Evolutionary conservation across 2,797 vertebrate species (phyloP).

Genomic region (Paramormyrops hopkinsi): DNA sequence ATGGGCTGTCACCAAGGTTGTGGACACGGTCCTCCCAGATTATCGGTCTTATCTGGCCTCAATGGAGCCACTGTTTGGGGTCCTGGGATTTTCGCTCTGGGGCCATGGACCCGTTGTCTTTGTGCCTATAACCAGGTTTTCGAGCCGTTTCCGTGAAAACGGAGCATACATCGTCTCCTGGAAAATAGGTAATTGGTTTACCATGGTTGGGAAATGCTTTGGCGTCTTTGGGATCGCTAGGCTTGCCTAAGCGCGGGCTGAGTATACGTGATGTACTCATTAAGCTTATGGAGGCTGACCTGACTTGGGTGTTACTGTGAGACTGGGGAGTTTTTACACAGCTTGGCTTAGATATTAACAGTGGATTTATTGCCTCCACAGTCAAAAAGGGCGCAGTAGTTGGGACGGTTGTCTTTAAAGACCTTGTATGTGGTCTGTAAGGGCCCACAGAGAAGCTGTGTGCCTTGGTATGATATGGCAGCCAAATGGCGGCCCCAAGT

Average conservation of each 20-base stretch:
- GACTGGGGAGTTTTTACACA: neutral
- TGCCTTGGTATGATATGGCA: too few species aligned
- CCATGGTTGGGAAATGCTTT: neutral
- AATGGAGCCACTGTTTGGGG: slow-evolving; percentile 15
- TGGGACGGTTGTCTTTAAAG: neutral
- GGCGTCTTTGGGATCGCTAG: neutral
- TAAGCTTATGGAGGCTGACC: neutral
- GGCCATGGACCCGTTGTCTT: neutral
- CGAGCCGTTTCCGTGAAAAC: neutral
- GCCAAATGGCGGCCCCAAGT: neutral
- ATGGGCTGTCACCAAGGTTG: slow-evolving; percentile 7
- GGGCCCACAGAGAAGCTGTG: too few species aligned
- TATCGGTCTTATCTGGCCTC: neutral
- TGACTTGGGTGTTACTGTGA: neutral
- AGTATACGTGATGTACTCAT: neutral
- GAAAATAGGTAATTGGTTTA: slow-evolving; percentile 4
- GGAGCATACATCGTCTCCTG: neutral
- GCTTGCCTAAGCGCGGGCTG: neutral
- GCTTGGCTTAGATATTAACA: neutral
- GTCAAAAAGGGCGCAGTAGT: neutral
- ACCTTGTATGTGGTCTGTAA: neutral
- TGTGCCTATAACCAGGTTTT: neutral
- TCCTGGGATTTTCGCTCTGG: neutral
- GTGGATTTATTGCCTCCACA: neutral
- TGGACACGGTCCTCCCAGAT: slow-evolving; percentile 8